phyloP scores from a whole-genome alignment of 2,113 vertebrate species.

The Pogona vitticeps region DNA sequence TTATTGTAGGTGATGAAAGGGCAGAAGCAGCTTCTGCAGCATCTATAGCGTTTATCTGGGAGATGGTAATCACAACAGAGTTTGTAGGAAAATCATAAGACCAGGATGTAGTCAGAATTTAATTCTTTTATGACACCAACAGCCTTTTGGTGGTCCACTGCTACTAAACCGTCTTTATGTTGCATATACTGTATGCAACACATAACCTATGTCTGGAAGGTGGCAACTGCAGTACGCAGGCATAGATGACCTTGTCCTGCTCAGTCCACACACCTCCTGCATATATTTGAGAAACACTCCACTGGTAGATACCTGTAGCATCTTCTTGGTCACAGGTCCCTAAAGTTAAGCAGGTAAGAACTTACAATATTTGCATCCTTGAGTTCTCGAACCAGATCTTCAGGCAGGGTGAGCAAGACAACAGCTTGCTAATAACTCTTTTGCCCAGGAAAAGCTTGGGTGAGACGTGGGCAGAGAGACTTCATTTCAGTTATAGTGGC shows the following conservation, averaged over 20 bases:
- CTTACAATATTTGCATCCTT: background rate
- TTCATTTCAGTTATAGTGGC: background rate
- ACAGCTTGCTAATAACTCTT: background rate
- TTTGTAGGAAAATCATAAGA: background rate
- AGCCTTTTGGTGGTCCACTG: background rate
- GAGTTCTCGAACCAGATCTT: background rate
- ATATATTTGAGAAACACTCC: background rate
- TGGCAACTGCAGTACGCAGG: background rate
- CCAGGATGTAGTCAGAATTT: background rate
- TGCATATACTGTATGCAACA: too few relatives aligned
- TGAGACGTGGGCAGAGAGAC: background rate
- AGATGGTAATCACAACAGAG: background rate
- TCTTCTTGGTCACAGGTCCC: background rate
- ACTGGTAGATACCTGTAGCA: too few relatives aligned
- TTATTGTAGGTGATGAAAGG: too few relatives aligned
- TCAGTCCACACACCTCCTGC: background rate
- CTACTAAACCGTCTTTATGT: background rate
- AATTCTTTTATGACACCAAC: background rate
- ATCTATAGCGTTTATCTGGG: background rate
- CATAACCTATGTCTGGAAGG: too few relatives aligned
- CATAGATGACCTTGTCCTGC: background rate
- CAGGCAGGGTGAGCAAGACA: background rate
- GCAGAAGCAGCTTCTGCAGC: background rate
- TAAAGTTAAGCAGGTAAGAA: background rate
- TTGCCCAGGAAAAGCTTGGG: background rate